phyloP scores from a whole-genome alignment of 1,140 invertebrate genomes.

The Druon quercuslanigerum region DNA sequence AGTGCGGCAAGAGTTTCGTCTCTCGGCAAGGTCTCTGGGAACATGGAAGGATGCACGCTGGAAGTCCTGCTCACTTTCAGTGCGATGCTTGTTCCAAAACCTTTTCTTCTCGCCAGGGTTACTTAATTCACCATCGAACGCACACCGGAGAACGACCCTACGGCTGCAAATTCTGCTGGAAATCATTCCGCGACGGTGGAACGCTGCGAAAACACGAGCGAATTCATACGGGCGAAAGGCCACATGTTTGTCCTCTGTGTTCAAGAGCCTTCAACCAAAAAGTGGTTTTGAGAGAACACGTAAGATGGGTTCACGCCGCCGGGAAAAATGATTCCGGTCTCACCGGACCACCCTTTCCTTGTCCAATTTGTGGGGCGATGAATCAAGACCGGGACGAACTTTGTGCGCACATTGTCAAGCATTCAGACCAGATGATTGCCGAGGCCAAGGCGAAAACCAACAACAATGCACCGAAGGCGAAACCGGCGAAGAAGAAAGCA shows the following conservation, averaged over 20 bases:
- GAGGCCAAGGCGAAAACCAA: constrained; percentile 71
- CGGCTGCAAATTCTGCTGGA: constrained; percentile 87
- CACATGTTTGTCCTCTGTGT: constrained; percentile 82
- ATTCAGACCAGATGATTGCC: constrained; percentile 74
- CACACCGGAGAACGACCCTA: constrained; percentile 81
- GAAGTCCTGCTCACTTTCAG: constrained; percentile 72
- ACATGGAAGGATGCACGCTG: constrained; percentile 73
- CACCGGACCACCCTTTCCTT: constrained; percentile 64
- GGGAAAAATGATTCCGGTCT: constrained; percentile 65
- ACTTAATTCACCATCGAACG: constrained; percentile 80
- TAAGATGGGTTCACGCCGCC: constrained; percentile 75
- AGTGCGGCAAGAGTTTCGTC: constrained; percentile 75
- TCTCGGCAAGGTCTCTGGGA: constrained; percentile 75
- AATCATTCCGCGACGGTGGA: constrained; percentile 82
- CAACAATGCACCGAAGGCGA: constrained; percentile 56
- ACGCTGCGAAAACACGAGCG: constrained; percentile 80
- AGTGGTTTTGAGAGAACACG: constrained; percentile 75
- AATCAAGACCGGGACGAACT: constrained; percentile 74
- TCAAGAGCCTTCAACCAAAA: constrained; percentile 78
- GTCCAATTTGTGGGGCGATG: constrained; percentile 69
- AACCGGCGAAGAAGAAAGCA: constrained; percentile 58
- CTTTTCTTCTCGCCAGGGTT: constrained; percentile 80
- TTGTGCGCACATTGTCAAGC: constrained; percentile 76
- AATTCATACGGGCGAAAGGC: constrained; percentile 80
- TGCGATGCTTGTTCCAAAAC: constrained; percentile 79